These are phyloP conservation scores for Loris lydekkerianus DNA, from an alignment of 2,797 vertebrate species.

Conservation along the genomic window DNA sequence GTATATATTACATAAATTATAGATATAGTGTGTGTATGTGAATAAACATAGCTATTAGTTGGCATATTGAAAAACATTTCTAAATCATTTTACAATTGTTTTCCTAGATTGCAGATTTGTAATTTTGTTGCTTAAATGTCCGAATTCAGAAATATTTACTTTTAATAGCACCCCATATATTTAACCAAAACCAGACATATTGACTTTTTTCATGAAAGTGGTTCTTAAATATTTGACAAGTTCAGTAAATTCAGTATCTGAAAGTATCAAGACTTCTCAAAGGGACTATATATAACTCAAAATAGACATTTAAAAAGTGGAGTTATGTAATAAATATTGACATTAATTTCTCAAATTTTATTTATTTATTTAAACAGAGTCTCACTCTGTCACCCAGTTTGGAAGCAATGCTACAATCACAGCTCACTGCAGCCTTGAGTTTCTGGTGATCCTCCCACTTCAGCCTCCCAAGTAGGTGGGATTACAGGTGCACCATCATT, in stretches of 20 bases:
- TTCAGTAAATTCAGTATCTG: background rate
- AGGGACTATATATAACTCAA: background rate
- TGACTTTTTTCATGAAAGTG: background rate
- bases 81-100: slow-evolving; percentile 1
- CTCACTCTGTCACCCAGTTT: background rate
- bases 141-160: background rate
- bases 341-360: slow-evolving; percentile 19
- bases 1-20: no score
- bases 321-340: background rate
- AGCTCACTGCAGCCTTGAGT: background rate
- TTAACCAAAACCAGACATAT: background rate
- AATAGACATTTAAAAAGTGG: background rate
- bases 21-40: background rate
- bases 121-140: background rate
- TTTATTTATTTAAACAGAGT: background rate
- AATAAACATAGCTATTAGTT: background rate
- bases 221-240: background rate
- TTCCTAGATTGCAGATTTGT: background rate
- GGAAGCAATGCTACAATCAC: background rate
- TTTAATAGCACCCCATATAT: background rate
- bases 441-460: background rate
- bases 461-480: background rate
- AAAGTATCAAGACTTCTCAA: background rate
- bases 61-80: background rate
- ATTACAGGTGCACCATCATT: background rate